Percentiles rank a stretch among this genome's conserved stretches.
These are phyloP conservation scores for Heliconius erato DNA, from an alignment of 2,888 invertebrate species.

Conservation along the genomic window DNA sequence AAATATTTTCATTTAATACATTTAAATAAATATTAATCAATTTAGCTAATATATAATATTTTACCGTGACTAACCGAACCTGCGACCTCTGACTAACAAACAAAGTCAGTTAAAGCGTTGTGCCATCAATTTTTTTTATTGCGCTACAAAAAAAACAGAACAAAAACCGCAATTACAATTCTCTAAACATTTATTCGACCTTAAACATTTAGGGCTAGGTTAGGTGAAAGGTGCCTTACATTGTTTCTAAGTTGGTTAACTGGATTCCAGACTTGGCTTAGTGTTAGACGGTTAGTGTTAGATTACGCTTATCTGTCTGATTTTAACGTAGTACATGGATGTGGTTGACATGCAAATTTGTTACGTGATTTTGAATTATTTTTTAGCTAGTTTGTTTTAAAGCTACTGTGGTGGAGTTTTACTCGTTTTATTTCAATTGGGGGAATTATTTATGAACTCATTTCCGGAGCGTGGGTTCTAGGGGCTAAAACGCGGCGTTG, in stretches of 20 bases:
- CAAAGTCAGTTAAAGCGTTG: background rate
- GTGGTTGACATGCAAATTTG: background rate
- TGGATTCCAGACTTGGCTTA: constrained; percentile 25
- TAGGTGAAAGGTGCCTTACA: constrained; percentile 48
- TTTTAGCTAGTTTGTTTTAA: background rate
- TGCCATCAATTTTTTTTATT: background rate
- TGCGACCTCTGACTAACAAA: background rate
- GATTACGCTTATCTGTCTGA: background rate
- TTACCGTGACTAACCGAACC: background rate
- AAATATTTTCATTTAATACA: too few relatives aligned
- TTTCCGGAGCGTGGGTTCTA: too few relatives aligned
- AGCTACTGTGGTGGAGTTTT: background rate
- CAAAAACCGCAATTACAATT: constrained; percentile 11
- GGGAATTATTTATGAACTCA: background rate
- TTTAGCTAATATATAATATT: background rate
- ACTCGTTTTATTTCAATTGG: background rate
- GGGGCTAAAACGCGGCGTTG: background rate
- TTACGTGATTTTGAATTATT: background rate
- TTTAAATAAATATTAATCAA: too few relatives aligned
- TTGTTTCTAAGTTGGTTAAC: constrained; percentile 32
- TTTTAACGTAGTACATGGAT: background rate
- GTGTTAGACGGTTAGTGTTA: background rate
- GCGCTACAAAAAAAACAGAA: constrained; percentile 7
- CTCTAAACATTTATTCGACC: constrained; percentile 36
- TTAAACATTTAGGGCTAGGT: constrained; percentile 51